Evolutionary conservation across 2,113 vertebrate genomes (phyloP).

Genomic region (Carlito syrichta): DNA sequence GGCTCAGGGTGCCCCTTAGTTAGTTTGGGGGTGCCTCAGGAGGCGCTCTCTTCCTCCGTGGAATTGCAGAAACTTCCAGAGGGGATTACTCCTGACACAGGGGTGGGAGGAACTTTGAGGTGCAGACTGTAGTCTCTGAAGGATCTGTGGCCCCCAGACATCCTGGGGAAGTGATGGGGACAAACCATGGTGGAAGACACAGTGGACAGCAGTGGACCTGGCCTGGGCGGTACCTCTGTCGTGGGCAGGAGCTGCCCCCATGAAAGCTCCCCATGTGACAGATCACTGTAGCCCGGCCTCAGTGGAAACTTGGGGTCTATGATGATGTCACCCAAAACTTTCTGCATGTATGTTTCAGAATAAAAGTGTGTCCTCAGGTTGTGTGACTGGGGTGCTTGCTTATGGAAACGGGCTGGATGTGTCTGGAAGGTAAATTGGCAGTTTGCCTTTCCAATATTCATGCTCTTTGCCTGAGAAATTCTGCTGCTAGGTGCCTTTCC

Average conservation of each 20-base stretch:
- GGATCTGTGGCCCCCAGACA: neutral
- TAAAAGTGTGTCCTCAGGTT: neutral
- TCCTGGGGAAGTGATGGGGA: neutral
- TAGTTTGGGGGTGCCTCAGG: neutral
- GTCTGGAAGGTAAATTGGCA: neutral
- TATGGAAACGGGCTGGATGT: neutral
- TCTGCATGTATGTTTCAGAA: neutral
- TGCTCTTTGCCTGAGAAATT: neutral
- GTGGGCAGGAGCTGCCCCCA: neutral
- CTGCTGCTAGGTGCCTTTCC: neutral
- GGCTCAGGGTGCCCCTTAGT: neutral
- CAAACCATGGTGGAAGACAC: neutral
- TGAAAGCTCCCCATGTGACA: neutral
- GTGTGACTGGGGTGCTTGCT: neutral
- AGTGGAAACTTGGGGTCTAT: neutral
- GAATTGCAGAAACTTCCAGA: neutral
- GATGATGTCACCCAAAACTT: neutral
- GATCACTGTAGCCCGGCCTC: neutral
- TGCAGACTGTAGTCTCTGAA: neutral
- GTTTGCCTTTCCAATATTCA: neutral
- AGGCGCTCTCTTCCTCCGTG: neutral
- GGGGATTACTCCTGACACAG: neutral
- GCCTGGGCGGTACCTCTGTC: fast-evolving
- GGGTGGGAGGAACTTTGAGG: neutral
- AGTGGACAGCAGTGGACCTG: neutral